phyloP scores from a whole-genome alignment of 2,888 invertebrate species.

The Theretra japonica region DNA sequence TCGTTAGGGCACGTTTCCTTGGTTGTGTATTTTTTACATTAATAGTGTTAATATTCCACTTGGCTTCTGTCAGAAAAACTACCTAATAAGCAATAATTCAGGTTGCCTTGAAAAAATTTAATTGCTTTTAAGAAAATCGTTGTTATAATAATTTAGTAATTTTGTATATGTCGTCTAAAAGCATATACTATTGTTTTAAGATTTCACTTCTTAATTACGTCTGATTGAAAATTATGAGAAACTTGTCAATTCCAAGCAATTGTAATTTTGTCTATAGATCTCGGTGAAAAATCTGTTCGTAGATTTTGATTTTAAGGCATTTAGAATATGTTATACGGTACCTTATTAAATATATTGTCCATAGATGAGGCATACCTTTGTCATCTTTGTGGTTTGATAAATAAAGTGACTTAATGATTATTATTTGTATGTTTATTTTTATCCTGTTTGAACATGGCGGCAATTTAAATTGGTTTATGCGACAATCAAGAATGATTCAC shows the following conservation, averaged over 20 bases:
- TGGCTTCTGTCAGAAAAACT: neutral
- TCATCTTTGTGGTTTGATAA: slow-evolving; percentile 80
- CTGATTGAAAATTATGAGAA: neutral
- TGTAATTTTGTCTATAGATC: slow-evolving; percentile 13
- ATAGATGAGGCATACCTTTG: slow-evolving; percentile 81
- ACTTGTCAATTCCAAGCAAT: slow-evolving; percentile 16
- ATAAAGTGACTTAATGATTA: slow-evolving; percentile 81
- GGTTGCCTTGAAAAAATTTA: neutral
- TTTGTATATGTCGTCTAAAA: neutral
- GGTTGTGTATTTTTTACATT: neutral
- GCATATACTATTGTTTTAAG: neutral
- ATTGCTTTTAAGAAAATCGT: no score
- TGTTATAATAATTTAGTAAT: no score
- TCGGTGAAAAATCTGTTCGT: slow-evolving; percentile 14
- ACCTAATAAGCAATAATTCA: neutral
- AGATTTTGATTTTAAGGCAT: slow-evolving; percentile 19
- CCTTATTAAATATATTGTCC: slow-evolving; percentile 51
- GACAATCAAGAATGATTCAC: no score
- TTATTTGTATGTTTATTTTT: slow-evolving; percentile 36
- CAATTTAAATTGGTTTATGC: neutral
- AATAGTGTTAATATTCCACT: neutral
- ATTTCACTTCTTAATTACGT: neutral
- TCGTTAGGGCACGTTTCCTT: neutral
- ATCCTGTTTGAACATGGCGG: neutral
- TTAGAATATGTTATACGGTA: slow-evolving; percentile 21